Conservation (phyloP, 2,888 invertebrate genomes). For the Netelia inedita region DNA sequence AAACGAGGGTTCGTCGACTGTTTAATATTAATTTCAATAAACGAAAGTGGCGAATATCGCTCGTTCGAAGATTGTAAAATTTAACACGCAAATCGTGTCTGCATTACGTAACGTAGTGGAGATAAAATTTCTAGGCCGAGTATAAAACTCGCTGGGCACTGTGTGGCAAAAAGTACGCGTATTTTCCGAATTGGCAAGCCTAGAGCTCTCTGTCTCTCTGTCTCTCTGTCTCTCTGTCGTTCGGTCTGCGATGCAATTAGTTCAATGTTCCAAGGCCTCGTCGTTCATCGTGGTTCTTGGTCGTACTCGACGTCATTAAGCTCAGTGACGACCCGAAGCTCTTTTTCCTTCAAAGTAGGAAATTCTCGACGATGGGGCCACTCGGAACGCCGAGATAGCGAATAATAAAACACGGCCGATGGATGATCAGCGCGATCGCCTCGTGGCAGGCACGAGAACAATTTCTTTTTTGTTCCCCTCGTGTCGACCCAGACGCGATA, state of each 20-base stretch:
- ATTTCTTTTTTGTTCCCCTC: slow-evolving; percentile 24
- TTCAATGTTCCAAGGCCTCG: slow-evolving; percentile 59
- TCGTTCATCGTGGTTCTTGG: slow-evolving; percentile 9
- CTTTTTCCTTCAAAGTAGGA: neutral
- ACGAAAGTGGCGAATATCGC: no score
- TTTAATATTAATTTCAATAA: no score
- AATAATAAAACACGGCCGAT: neutral
- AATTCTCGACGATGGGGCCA: slow-evolving; percentile 2
- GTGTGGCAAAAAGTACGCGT: slow-evolving; percentile 17
- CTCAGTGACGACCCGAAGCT: neutral
- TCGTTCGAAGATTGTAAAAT: neutral
- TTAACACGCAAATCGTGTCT: neutral
- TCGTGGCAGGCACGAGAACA: neutral
- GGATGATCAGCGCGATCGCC: neutral
- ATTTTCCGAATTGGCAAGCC: slow-evolving; percentile 58
- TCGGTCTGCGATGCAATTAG: slow-evolving; percentile 40
- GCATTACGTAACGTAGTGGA: no score
- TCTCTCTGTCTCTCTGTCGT: slow-evolving; percentile 1
- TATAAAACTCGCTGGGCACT: slow-evolving; percentile 13
- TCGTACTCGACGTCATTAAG: neutral
- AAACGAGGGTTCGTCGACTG: no score
- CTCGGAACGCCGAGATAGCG: slow-evolving; percentile 1
- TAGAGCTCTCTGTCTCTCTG: slow-evolving; percentile 17
- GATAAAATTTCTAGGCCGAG: slow-evolving; percentile 15
- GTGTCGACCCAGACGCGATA: slow-evolving; percentile 55